Base-by-base conservation (phyloP, 2,888 invertebrate species). In the Melieria omissa region DNA sequence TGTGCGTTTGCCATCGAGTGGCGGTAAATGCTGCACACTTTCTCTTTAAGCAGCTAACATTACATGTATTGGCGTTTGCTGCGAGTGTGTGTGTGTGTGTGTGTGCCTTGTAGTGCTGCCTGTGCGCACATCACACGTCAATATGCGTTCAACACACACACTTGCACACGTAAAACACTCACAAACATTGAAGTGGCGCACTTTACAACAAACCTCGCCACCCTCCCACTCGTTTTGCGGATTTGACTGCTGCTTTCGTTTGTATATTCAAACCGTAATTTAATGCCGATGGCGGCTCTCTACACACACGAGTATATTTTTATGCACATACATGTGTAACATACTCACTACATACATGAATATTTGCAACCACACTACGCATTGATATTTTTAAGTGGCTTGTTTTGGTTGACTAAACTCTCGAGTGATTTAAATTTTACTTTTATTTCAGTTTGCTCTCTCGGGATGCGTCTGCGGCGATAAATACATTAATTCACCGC, bases 321-420 rank as follows among this genome's bases (percentile, higher is more conserved):
- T 29, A 29, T 29, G 3, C 29, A 29, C 29, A 29, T 29, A 29
- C 29, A 29, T 2, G 2, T 16, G 2, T 1, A 1, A 29, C 29
- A 29, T 3, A 29, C 29, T 29, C n/a, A n/a, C n/a, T n/a, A n/a
- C n/a, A n/a, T n/a, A 2, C 29, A 29, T 1, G 29, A 29, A 29
- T 29, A 29, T 29, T 29, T 29, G 29, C 29, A 29, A 3, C 3
- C 29, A 29, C 29, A 29, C 29, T 29, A 29, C 14, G 52, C 14
- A 52, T 52, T 52, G 52, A 52, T 52, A 52, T 52, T 52, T 52
- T 58, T 46, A 62, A 46, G 62, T 62, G 62, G 62, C 44, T 62
- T 62, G 44, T n/a, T 62, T 62, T 16, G 46, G 62, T 62, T 62
- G 62, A 62, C 62, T 62, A 16, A 62, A 45, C 44, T 42, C 46